Conservation (phyloP, 1,140 invertebrate genomes). For the Drosophila aff. region DNA sequence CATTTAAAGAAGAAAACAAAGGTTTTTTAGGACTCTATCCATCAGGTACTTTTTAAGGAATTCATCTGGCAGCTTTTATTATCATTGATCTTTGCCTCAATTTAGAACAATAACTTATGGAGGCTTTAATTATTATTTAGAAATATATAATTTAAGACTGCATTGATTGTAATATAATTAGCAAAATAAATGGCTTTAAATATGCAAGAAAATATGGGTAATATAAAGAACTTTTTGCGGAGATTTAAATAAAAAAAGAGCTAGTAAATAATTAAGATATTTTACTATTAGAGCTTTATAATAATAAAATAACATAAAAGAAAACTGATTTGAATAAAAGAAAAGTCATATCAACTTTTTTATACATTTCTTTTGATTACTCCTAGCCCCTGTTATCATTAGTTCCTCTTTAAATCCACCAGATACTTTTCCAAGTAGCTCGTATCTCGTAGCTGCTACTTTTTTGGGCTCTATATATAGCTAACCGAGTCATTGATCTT, state of each 20-base stretch:
- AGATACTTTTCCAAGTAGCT: conserved; percentile 16
- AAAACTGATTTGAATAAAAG: background rate
- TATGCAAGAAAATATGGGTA: too few species aligned
- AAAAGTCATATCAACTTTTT: accelerated
- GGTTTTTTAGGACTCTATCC: too few species aligned
- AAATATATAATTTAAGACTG: too few species aligned
- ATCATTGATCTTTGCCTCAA: background rate
- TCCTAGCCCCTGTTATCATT: background rate
- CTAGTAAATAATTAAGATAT: background rate
- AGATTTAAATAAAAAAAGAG: too few species aligned
- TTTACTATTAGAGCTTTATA: background rate
- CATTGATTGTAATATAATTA: too few species aligned
- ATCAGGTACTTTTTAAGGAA: too few species aligned
- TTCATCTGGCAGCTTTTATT: background rate
- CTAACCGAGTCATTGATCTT: conserved; percentile 46
- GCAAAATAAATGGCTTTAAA: too few species aligned
- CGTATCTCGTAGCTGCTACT: too few species aligned
- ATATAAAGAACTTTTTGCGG: background rate
- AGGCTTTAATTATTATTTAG: too few species aligned
- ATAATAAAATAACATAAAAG: too few species aligned
- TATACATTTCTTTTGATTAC: background rate
- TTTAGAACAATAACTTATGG: too few species aligned
- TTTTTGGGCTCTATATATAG: conserved; percentile 13
- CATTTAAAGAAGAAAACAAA: too few species aligned
- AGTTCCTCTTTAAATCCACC: background rate